Evolutionary conservation across 2,888 invertebrate genomes (phyloP).

Genomic region (Nomada goodeniana): DNA sequence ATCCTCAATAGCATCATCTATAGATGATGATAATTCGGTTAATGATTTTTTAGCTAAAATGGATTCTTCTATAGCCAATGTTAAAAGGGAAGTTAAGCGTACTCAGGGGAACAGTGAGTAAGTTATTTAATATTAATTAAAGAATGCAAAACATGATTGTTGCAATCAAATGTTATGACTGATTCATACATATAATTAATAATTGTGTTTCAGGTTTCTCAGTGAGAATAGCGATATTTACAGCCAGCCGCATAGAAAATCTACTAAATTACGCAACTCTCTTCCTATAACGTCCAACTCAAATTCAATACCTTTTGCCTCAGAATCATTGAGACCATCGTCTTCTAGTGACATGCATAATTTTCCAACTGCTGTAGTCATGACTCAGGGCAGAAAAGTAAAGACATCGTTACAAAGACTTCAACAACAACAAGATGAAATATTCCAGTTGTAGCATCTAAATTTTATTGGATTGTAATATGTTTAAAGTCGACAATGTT

Average conservation of each 20-base stretch:
- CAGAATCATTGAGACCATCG: constrained; percentile 83
- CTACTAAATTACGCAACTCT: constrained; percentile 86
- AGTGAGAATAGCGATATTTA: constrained; percentile 86
- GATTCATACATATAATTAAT: not conserved
- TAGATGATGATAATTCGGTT: constrained; percentile 90
- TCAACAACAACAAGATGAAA: constrained; percentile 94
- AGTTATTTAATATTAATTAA: constrained; percentile 84
- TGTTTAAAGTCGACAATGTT: constrained; percentile 56
- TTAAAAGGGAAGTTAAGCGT: constrained; percentile 93
- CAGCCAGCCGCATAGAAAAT: constrained; percentile 85
- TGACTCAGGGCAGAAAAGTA: constrained; percentile 92
- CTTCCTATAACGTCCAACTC: constrained; percentile 82
- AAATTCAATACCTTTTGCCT: constrained; percentile 83
- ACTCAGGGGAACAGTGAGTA: constrained; percentile 93
- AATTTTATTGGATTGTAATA: constrained; percentile 62
- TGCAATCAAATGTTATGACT: not conserved
- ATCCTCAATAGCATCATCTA: constrained; percentile 77
- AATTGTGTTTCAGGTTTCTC: constrained; percentile 84
- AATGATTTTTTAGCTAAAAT: constrained; percentile 93
- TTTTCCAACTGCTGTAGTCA: constrained; percentile 87
- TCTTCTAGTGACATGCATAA: constrained; percentile 85
- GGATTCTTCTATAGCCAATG: constrained; percentile 93
- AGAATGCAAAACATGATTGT: not conserved
- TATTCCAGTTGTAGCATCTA: constrained; percentile 94
- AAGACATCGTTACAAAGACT: constrained; percentile 92